Evolutionary conservation across 2,113 vertebrate species (phyloP).

Genomic region (Steatornis caripensis): DNA sequence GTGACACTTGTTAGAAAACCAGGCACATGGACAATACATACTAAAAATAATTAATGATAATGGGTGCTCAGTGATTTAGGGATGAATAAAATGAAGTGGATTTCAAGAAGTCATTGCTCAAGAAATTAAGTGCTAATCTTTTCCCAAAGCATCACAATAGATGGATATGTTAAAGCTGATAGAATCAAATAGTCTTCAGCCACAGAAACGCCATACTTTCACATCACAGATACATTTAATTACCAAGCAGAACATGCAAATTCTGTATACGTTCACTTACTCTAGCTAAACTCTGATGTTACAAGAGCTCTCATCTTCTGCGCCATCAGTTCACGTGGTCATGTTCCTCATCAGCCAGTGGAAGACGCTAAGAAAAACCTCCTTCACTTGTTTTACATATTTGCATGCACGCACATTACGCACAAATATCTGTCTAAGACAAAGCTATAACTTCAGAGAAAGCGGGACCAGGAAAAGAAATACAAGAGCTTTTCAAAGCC

Average conservation of each 20-base stretch:
- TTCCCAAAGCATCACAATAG: not conserved
- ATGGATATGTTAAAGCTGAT: not conserved
- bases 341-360: not conserved
- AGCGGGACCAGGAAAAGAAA: not conserved
- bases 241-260: not conserved
- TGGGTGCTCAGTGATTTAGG: not conserved
- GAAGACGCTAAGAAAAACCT: not conserved
- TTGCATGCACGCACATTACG: not conserved
- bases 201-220: not conserved
- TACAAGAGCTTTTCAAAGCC: not conserved
- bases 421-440: not conserved
- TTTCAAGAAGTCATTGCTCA: not conserved
- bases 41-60: not conserved
- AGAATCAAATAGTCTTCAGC: not conserved
- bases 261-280: not conserved
- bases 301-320: not conserved
- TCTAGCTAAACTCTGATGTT: not conserved
- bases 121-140: not conserved
- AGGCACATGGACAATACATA: not conserved
- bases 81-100: not conserved
- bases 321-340: fast-evolving
- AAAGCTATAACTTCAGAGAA: not conserved
- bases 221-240: too few species aligned
- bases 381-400: not conserved
- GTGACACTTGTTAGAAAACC: not conserved